Percentiles rank a stretch among this genome's conserved stretches.
Evolutionary conservation across 23 tunicate genomes (phyloP).

Genomic region (Styela clava): DNA sequence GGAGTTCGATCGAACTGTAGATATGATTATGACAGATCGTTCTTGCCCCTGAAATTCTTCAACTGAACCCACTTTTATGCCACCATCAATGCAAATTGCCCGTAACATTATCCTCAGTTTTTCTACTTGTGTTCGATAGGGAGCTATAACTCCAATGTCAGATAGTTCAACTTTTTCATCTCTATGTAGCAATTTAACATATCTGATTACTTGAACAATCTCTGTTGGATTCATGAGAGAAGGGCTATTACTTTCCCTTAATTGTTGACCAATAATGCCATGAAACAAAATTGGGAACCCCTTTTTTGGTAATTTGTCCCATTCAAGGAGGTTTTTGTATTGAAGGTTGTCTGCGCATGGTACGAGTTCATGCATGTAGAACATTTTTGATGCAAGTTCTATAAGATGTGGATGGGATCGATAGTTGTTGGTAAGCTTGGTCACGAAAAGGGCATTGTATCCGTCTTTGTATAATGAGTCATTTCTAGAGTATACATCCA

Average conservation of each 20-base stretch:
- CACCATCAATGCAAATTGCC: constrained; percentile 29
- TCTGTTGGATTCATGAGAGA: constrained; percentile 78
- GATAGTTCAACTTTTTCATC: not conserved
- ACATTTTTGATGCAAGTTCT: constrained; percentile 53
- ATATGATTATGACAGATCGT: constrained; percentile 52
- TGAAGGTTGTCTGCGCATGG: constrained; percentile 35
- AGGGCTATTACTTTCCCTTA: constrained; percentile 46
- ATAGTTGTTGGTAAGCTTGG: constrained; percentile 82
- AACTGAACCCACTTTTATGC: constrained; percentile 86
- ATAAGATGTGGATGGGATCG: constrained; percentile 62
- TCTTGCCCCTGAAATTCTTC: constrained; percentile 96
- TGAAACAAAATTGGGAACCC: constrained; percentile 74
- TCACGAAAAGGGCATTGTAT: constrained; percentile 65
- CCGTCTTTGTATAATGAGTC: constrained; percentile 32
- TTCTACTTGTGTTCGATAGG: constrained; percentile 85
- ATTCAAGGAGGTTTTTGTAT: constrained; percentile 15
- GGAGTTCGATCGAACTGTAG: constrained; percentile 61
- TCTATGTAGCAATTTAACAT: constrained; percentile 43
- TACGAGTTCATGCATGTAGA: constrained; percentile 65
- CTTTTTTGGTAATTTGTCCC: constrained; percentile 54
- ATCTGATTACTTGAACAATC: constrained; percentile 52
- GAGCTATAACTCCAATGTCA: constrained; percentile 73
- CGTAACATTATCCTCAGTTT: constrained; percentile 72
- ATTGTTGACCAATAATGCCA: constrained; percentile 56
- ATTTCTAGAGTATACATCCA: constrained; percentile 32